Evolutionary conservation across 2,888 invertebrate species (phyloP).

Genomic region (Rhorus exstirpatorius): DNA sequence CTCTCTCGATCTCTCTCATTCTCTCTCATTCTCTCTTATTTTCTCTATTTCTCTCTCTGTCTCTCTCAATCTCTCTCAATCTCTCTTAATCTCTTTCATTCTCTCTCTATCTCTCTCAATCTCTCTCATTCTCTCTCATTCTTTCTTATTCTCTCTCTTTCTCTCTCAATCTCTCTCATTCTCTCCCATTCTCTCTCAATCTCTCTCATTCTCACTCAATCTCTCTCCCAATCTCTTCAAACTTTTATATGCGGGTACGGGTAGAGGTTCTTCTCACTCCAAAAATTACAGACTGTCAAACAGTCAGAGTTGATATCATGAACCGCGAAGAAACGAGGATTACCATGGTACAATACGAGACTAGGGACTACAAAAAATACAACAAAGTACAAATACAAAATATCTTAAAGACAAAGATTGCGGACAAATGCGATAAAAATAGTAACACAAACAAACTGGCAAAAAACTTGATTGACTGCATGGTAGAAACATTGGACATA

Average conservation of each 20-base stretch:
- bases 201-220: too few relatives aligned
- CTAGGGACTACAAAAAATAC: conserved; percentile 45
- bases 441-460: not conserved
- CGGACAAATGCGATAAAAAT: not conserved
- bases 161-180: too few relatives aligned
- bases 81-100: too few relatives aligned
- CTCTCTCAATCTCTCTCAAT: too few relatives aligned
- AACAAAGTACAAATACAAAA: conserved; percentile 25
- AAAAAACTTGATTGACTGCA: not conserved
- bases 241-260: not conserved
- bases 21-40: too few relatives aligned
- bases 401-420: not conserved
- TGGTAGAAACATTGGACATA: not conserved
- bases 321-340: not conserved
- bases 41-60: too few relatives aligned
- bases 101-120: too few relatives aligned
- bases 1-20: too few relatives aligned
- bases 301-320: not conserved
- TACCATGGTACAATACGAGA: not conserved
- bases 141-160: too few relatives aligned
- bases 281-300: conserved; percentile 54
- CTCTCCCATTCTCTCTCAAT: too few relatives aligned
- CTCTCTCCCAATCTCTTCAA: too few relatives aligned
- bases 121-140: too few relatives aligned
- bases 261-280: conserved; percentile 42